Conservation (phyloP, 2,888 invertebrate genomes). For the Pycnomerus fuliginosus region DNA sequence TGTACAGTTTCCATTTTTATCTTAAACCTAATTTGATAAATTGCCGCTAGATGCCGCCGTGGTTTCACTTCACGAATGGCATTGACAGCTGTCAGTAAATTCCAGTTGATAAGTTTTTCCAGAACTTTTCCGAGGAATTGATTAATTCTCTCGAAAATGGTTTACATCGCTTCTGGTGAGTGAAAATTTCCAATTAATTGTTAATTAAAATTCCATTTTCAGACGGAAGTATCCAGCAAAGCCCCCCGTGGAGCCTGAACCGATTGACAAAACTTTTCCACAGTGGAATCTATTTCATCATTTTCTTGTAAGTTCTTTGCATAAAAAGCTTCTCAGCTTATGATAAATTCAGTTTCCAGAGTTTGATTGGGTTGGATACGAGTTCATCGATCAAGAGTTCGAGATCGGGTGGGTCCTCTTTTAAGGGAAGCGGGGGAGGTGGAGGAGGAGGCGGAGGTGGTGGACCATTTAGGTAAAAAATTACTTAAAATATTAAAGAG, state of each 20-base stretch:
- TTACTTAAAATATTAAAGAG: not conserved
- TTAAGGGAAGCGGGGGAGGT: constrained; percentile 15
- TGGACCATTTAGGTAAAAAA: constrained; percentile 16
- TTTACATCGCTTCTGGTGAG: too few relatives aligned
- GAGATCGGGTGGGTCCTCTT: constrained; percentile 14
- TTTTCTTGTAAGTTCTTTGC: constrained; percentile 14
- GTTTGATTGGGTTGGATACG: constrained; percentile 16
- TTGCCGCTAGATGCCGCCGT: too few relatives aligned
- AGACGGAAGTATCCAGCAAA: constrained; percentile 17
- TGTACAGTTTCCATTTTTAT: too few relatives aligned
- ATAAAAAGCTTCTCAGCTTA: not conserved
- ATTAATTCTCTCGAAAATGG: too few relatives aligned
- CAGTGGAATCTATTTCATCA: constrained; percentile 11
- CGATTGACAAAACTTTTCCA: constrained; percentile 10
- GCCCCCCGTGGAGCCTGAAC: constrained; percentile 14
- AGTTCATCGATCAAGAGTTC: constrained; percentile 4
- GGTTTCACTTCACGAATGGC: too few relatives aligned
- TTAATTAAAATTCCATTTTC: constrained; percentile 3
- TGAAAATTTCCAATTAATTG: too few relatives aligned
- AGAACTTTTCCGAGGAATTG: too few relatives aligned
- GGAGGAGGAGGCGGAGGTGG: constrained; percentile 12
- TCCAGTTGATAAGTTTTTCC: too few relatives aligned
- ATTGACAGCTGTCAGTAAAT: too few relatives aligned
- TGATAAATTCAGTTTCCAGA: constrained; percentile 11
- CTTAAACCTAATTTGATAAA: too few relatives aligned